Base-by-base conservation (phyloP, 2,797 vertebrate species). In the Acipenser transmontanus region DNA sequence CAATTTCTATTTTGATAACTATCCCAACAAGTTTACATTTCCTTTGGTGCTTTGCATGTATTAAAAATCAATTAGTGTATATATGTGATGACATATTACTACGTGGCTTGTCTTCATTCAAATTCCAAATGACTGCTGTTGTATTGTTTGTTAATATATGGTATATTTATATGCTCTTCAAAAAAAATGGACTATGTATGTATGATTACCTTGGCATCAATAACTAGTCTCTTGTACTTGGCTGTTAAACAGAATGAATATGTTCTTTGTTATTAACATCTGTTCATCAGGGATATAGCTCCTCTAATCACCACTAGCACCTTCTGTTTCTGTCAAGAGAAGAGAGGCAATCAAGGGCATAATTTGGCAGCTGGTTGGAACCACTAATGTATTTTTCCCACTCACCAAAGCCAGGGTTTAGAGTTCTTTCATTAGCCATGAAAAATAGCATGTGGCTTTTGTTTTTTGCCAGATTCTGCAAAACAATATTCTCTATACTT, bases 321-420 rank as follows among this genome's bases (percentile, higher is more conserved):
- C 92, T 94, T 95, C 91, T 95, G 91, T 89, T 94, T 91, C 89
- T 91, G 87, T 82, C 84, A 89, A 88, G 89, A 90, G 85, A 91
- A 88, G 85, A 91, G 87, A 91, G 85, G 91, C 91, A 92, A 92
- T 93, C 90, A 93, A 91, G 89, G 86, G 89, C 89, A 91, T 93
- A 91, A 93, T 93, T 93, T 93, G 91, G 89, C 90, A 93, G 87
- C 88, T 90, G 89, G 89, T 86, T 90, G 85, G 80, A 89, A 85
- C 87, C 88, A 86, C 91, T 93, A 91, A 93, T 93, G 89, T 91
- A 84, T 90, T 84, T 84, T 87, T 84, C 85, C 83, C 78, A 84
- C 83, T 80, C 47, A 61, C 60, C 47, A 61, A 57, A 61, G 60
- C 60, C n/a, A 61, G 60, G 12, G 34, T 6, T 63, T 56, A 62